These are phyloP conservation scores for Spicauda simplicius DNA, from an alignment of 2,888 invertebrate species.

Conservation along the genomic window DNA sequence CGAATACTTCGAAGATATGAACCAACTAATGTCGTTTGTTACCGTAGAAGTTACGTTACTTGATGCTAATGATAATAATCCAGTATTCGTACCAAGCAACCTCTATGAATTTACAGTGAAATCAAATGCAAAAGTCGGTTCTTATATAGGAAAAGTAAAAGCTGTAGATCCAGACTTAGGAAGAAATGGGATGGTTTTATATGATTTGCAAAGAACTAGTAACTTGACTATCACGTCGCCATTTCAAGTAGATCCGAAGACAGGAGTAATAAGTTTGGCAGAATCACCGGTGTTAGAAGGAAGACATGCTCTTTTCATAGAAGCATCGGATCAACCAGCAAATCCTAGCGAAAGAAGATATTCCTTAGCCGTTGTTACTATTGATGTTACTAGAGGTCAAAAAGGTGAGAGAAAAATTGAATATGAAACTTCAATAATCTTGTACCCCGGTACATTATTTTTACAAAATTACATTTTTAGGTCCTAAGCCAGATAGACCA, in stretches of 20 bases:
- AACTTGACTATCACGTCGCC: constrained; percentile 87
- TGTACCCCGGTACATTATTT: no score
- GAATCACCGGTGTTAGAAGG: constrained; percentile 88
- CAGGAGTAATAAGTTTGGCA: constrained; percentile 88
- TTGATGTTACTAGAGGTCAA: constrained; percentile 87
- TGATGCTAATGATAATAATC: constrained; percentile 97
- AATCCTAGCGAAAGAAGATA: constrained; percentile 93
- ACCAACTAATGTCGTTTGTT: constrained; percentile 83
- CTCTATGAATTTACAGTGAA: constrained; percentile 91
- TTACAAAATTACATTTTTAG: constrained; percentile 56
- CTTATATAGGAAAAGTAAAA: constrained; percentile 91
- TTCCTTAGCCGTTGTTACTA: constrained; percentile 93
- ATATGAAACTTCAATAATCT: no score
- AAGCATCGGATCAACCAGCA: constrained; percentile 92
- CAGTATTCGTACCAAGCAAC: constrained; percentile 93
- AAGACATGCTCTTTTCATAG: constrained; percentile 92
- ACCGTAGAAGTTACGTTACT: constrained; percentile 92
- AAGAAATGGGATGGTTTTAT: constrained; percentile 89
- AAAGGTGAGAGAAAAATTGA: constrained; percentile 60
- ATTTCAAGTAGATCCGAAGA: constrained; percentile 89
- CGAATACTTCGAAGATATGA: constrained; percentile 69
- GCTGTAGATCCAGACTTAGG: constrained; percentile 93
- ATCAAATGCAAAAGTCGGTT: constrained; percentile 87
- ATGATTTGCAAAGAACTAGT: constrained; percentile 89
- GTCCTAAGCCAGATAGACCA: constrained; percentile 84